Evolutionary conservation across 2,888 invertebrate genomes (phyloP).

Genomic region (Melieria picta): DNA sequence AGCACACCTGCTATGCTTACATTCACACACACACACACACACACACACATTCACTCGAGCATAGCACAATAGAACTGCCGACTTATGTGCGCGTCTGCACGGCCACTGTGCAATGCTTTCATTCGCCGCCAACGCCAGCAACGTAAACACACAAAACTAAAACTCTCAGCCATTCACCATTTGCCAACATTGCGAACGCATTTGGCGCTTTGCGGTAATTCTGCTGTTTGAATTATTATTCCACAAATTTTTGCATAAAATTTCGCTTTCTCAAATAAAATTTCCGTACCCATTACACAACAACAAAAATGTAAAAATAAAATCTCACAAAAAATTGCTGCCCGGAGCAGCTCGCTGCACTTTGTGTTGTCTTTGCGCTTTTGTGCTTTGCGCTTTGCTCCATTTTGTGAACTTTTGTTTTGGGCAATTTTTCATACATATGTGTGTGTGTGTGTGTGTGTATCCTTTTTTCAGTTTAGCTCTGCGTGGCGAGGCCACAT

Average conservation of each 20-base stretch:
- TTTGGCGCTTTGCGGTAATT: slow-evolving; percentile 19
- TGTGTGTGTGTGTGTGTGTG: neutral
- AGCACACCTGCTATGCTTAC: neutral
- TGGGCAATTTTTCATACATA: no score
- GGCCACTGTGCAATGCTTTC: neutral
- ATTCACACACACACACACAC: neutral
- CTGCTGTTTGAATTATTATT: slow-evolving; percentile 27
- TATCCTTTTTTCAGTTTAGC: neutral
- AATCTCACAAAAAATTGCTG: neutral
- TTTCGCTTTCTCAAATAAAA: slow-evolving; percentile 23
- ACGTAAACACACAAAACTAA: neutral
- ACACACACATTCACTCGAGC: neutral
- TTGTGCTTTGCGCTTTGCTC: neutral
- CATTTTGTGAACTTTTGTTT: neutral
- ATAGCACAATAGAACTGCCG: neutral
- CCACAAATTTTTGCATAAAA: slow-evolving; percentile 33
- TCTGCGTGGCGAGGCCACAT: no score
- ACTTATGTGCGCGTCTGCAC: neutral
- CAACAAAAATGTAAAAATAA: neutral
- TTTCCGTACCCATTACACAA: neutral
- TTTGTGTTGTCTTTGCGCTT: neutral
- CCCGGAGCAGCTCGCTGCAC: no score
- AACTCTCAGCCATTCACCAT: neutral
- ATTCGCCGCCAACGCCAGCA: no score
- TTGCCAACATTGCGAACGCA: slow-evolving; percentile 8